A percentile compares a stretch with the other conserved stretches of the same genome.
phyloP scores from a whole-genome alignment of 1,140 invertebrate species.

The Pectinophora gossypiella region DNA sequence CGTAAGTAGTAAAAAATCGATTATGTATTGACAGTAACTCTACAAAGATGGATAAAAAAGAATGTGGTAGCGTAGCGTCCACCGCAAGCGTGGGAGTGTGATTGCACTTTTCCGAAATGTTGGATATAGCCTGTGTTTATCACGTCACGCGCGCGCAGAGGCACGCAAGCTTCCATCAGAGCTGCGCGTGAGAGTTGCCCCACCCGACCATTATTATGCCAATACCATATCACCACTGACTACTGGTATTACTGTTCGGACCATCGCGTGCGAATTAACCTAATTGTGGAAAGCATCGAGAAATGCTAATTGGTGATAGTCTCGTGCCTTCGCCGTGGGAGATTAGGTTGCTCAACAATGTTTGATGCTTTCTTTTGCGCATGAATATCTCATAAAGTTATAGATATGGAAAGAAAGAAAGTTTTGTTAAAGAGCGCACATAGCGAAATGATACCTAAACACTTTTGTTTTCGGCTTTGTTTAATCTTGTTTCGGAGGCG shows the following conservation, averaged over 20 bases:
- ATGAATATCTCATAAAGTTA: no score
- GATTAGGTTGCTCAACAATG: slow-evolving; percentile 19
- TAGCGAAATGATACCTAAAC: no score
- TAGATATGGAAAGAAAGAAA: no score
- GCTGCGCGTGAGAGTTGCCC: slow-evolving; percentile 40
- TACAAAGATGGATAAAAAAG: no score
- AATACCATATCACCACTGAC: slow-evolving; percentile 42
- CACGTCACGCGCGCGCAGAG: slow-evolving; percentile 10
- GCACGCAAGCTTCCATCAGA: slow-evolving; percentile 16
- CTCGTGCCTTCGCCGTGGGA: slow-evolving; percentile 41
- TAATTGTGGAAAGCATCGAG: slow-evolving; percentile 63
- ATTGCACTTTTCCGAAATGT: background rate
- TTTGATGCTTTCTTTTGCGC: slow-evolving; percentile 18
- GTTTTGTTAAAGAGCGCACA: no score
- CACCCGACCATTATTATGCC: slow-evolving; percentile 51
- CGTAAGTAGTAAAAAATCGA: no score
- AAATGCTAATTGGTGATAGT: slow-evolving; percentile 55
- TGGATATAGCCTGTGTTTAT: slow-evolving; percentile 9
- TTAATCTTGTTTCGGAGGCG: no score
- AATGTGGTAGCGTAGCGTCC: no score
- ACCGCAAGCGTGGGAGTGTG: background rate
- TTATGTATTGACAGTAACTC: no score
- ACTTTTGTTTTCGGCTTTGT: no score
- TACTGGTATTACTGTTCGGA: slow-evolving; percentile 57
- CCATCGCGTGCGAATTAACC: slow-evolving; percentile 51